Percentiles rank a stretch among this genome's conserved stretches.
phyloP scores from a whole-genome alignment of 1,140 invertebrate genomes.

The Pteromalus puparum region DNA sequence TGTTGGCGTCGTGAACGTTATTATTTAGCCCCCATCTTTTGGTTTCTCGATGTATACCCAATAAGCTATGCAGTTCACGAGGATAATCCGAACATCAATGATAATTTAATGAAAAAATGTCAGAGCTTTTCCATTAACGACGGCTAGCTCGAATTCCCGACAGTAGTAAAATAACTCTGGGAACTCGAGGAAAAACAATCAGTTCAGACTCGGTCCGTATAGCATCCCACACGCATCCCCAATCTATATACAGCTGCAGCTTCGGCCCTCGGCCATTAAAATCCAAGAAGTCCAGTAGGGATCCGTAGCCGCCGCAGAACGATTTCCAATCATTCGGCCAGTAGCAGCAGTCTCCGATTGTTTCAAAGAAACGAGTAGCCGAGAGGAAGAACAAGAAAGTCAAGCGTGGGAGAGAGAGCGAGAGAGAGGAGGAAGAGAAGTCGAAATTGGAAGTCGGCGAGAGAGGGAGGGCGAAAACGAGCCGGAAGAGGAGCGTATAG shows the following conservation, averaged over 20 bases:
- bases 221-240: background rate
- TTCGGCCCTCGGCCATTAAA: slow-evolving; percentile 29
- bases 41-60: no score
- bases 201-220: background rate
- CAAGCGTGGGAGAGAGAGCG: background rate
- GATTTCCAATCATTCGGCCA: slow-evolving; percentile 47
- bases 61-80: no score
- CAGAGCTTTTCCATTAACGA: background rate
- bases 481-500: slow-evolving; percentile 17
- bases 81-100: background rate
- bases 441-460: background rate
- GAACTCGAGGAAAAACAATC: background rate
- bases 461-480: background rate
- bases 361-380: slow-evolving; percentile 19
- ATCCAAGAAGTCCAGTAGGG: background rate
- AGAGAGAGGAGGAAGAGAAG: slow-evolving; percentile 10
- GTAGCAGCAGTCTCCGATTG: slow-evolving; percentile 25
- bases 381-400: background rate
- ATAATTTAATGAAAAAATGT: background rate
- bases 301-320: background rate
- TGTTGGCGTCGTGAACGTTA: background rate
- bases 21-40: no score
- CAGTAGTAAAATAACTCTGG: background rate
- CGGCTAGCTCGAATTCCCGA: background rate
- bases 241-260: background rate